A percentile compares a stretch with the other conserved stretches of the same genome.
Evolutionary conservation across 2,888 invertebrate species (phyloP).

Genomic region (Beris morrisii): DNA sequence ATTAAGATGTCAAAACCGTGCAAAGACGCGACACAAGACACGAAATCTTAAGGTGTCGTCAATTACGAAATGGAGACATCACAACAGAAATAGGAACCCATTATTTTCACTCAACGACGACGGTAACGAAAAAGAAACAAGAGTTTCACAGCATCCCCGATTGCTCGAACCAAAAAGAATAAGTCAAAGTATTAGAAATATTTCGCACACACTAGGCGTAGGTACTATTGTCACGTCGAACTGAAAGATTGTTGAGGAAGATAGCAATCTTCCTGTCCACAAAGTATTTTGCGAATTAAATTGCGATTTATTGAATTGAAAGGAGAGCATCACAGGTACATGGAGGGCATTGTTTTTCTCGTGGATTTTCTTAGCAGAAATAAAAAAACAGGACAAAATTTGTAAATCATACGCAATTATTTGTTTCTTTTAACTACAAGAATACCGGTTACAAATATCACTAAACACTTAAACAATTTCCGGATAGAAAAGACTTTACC

Average conservation of each 20-base stretch:
- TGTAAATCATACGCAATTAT: no score
- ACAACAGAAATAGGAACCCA: conserved; percentile 6
- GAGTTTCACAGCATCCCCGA: not conserved
- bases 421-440: no score
- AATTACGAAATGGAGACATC: conserved; percentile 19
- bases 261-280: conserved; percentile 25
- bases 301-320: conserved; percentile 22
- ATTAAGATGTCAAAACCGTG: not conserved
- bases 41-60: conserved; percentile 19
- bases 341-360: no score
- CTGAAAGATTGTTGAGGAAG: conserved; percentile 26
- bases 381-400: no score
- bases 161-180: not conserved
- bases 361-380: no score
- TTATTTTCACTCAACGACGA: conserved; percentile 2
- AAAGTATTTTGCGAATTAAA: conserved; percentile 25
- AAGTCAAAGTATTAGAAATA: not conserved
- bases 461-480: no score
- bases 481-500: no score
- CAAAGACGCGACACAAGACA: not conserved
- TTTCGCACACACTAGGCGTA: not conserved
- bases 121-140: not conserved
- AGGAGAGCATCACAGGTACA: not conserved
- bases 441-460: no score
- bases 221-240: conserved; percentile 4